A percentile compares a stretch with the other conserved stretches of the same genome.
Evolutionary conservation across 1,140 invertebrate genomes (phyloP).

Genomic region (Panagrolaimus sp.): DNA sequence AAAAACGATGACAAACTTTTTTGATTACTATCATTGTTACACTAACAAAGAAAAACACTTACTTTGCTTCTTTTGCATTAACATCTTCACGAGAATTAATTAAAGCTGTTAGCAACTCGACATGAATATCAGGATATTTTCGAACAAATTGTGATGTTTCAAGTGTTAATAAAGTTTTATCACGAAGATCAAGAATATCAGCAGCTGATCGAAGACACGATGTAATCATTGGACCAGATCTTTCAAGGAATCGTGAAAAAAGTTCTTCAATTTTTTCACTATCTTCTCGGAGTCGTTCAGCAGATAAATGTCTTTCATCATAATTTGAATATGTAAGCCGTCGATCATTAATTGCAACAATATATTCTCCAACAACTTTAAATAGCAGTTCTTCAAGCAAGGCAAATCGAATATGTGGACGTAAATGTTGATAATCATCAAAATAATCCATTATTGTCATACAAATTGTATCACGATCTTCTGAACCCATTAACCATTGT

Average conservation of each 20-base stretch:
- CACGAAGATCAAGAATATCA: conserved; percentile 38
- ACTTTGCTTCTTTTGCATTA: conserved; percentile 22
- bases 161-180: conserved; percentile 34
- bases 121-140: conserved; percentile 42
- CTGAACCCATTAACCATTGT: conserved; percentile 23
- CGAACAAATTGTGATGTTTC: conserved; percentile 37
- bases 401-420: conserved; percentile 28
- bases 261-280: conserved; percentile 28
- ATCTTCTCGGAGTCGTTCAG: conserved; percentile 35
- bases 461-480: conserved; percentile 44
- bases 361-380: conserved; percentile 38
- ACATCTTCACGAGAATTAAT: conserved; percentile 29
- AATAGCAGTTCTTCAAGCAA: conserved; percentile 37
- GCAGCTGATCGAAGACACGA: conserved; percentile 35
- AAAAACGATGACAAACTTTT: no score
- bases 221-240: conserved; percentile 21
- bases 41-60: no score
- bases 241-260: conserved; percentile 29
- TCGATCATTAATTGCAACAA: conserved; percentile 38
- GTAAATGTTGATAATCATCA: conserved; percentile 36
- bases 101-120: conserved; percentile 29
- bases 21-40: no score
- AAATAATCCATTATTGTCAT: conserved; percentile 40
- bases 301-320: conserved; percentile 38
- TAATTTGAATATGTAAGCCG: conserved; percentile 39